Percentiles rank a stretch among this genome's conserved stretches.
These are phyloP conservation scores for Drosophila percnosoma DNA, from an alignment of 2,888 invertebrate genomes.

Conservation along the genomic window DNA sequence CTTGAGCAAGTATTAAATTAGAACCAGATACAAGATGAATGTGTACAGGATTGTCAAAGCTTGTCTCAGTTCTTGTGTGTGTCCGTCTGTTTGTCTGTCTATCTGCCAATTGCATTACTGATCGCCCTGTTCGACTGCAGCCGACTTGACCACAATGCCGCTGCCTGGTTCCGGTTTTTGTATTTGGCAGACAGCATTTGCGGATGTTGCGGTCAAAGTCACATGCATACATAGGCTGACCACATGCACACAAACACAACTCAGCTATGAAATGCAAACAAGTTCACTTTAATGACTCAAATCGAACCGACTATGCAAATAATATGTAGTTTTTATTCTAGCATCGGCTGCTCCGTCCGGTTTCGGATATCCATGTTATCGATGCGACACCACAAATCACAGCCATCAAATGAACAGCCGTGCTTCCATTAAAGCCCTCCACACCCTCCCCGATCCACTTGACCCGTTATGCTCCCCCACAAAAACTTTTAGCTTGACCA, in stretches of 20 bases:
- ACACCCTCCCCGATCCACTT: constrained; percentile 18
- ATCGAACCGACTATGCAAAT: constrained; percentile 46
- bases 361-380: constrained; percentile 42
- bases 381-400: constrained; percentile 75
- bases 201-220: constrained; percentile 52
- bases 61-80: constrained; percentile 2
- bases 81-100: not conserved
- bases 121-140: not conserved
- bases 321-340: constrained; percentile 33
- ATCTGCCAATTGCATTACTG: constrained; percentile 24
- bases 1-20: not conserved
- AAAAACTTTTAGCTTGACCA: constrained; percentile 56
- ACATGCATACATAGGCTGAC: constrained; percentile 44
- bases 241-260: constrained; percentile 33
- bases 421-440: constrained; percentile 66
- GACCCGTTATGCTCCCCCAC: not conserved
- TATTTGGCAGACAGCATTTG: constrained; percentile 43
- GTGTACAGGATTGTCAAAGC: constrained; percentile 14
- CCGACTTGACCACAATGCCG: constrained; percentile 29
- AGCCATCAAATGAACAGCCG: constrained; percentile 68
- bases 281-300: constrained; percentile 57
- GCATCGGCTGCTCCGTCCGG: not conserved
- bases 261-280: constrained; percentile 42
- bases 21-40: not conserved
- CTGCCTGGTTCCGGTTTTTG: constrained; percentile 24